Conservation (phyloP, 2,113 vertebrate genomes). For the Mastomys natalensis region DNA sequence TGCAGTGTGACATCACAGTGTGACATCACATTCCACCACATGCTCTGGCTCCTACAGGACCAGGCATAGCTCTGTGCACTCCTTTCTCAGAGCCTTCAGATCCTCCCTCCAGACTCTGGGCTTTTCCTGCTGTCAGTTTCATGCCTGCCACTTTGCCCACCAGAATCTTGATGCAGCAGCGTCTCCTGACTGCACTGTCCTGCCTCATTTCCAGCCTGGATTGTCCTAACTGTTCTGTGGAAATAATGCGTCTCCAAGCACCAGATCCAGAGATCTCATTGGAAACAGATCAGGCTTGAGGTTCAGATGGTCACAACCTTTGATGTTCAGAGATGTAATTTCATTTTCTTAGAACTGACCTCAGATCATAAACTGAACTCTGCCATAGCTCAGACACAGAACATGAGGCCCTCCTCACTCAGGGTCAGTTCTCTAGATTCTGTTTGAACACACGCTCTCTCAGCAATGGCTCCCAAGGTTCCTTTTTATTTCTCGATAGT, state of each 20-base stretch:
- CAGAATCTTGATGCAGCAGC: background rate
- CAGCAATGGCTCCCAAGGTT: too few relatives aligned
- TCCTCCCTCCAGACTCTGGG: background rate
- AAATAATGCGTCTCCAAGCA: background rate
- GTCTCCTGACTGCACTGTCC: background rate
- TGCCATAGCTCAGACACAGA: background rate
- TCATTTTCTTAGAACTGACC: constrained; percentile 30
- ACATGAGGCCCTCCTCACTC: background rate
- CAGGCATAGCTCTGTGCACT: background rate
- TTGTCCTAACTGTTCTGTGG: background rate
- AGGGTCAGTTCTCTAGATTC: background rate
- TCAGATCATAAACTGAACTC: background rate
- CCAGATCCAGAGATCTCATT: background rate
- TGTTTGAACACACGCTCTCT: background rate
- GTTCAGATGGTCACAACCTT: background rate
- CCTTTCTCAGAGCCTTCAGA: background rate
- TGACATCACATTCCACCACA: background rate
- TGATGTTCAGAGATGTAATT: background rate
- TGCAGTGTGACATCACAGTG: too few relatives aligned
- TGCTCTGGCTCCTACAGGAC: background rate
- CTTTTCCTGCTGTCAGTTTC: background rate
- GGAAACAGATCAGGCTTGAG: background rate
- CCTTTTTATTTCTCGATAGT: background rate
- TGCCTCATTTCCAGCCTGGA: background rate
- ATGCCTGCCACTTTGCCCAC: background rate